A percentile compares a stretch with the other conserved stretches of the same genome.
phyloP scores from a whole-genome alignment of 2,113 vertebrate genomes.

The Trogon melanurus region DNA sequence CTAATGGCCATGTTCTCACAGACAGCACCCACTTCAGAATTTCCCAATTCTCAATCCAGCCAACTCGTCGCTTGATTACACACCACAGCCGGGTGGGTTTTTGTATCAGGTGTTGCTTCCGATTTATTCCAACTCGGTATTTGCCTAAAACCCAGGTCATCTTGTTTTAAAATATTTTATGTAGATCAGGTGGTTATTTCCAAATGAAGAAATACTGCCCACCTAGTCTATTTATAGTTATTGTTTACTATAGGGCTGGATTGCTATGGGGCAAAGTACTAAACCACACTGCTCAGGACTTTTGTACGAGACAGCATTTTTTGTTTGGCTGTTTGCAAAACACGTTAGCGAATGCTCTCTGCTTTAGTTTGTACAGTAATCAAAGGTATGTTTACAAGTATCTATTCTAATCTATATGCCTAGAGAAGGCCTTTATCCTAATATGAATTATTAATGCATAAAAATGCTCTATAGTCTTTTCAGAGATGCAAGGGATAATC shows the following conservation, averaged over 20 bases:
- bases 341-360: fast-evolving
- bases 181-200: not conserved
- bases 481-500: conserved; percentile 8
- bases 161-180: not conserved
- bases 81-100: not conserved
- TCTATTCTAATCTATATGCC: not conserved
- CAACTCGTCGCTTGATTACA: fast-evolving
- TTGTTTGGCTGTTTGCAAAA: not conserved
- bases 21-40: not conserved
- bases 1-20: not conserved
- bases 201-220: not conserved
- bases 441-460: conserved; percentile 8
- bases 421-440: not conserved
- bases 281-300: not conserved
- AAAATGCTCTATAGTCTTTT: conserved; percentile 2
- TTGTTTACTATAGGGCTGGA: not conserved
- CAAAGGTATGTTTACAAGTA: not conserved
- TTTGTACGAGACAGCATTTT: not conserved
- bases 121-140: not conserved
- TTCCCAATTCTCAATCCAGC: not conserved
- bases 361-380: not conserved
- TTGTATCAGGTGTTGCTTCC: not conserved
- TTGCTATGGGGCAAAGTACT: not conserved
- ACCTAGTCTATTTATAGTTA: not conserved
- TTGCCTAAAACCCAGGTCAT: not conserved